phyloP scores from a whole-genome alignment of 1,140 invertebrate species.

The Zaprionus davidi region DNA sequence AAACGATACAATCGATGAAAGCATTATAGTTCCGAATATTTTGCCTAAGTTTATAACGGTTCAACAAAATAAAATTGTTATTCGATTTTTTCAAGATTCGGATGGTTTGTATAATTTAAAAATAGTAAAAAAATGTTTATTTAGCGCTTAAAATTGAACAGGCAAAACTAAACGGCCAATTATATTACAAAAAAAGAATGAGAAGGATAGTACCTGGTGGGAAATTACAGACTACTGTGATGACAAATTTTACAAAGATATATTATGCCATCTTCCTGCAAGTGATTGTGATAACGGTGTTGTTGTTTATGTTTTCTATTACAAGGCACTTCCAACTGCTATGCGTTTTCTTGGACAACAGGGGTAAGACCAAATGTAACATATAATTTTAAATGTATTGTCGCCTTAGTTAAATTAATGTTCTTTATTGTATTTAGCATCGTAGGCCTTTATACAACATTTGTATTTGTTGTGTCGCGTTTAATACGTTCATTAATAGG shows the following conservation, averaged over 20 bases:
- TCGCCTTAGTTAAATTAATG: neutral
- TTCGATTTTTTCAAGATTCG: conserved; percentile 53
- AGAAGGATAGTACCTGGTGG: conserved; percentile 89
- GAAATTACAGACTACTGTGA: conserved; percentile 89
- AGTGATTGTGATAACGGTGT: conserved; percentile 87
- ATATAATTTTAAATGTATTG: conserved; percentile 3
- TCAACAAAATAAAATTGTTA: conserved; percentile 43
- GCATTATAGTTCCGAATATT: conserved; percentile 83
- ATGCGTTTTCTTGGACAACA: conserved; percentile 95
- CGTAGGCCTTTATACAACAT: conserved; percentile 97
- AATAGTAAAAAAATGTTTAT: neutral
- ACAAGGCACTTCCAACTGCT: conserved; percentile 95
- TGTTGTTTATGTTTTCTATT: conserved; percentile 94
- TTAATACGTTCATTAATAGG: conserved; percentile 91
- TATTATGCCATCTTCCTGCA: conserved; percentile 86
- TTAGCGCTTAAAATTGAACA: conserved; percentile 1
- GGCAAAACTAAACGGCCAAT: conserved; percentile 53
- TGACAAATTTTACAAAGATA: conserved; percentile 84
- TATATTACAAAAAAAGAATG: conserved; percentile 59
- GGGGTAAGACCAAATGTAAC: conserved; percentile 88
- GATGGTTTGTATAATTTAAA: conserved; percentile 40
- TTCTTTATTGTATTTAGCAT: conserved; percentile 88
- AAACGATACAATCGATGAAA: conserved; percentile 79
- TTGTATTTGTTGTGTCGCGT: conserved; percentile 95
- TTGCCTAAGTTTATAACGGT: conserved; percentile 95